phyloP scores from a whole-genome alignment of 2,797 vertebrate genomes.

The Geotrypetes seraphini region DNA sequence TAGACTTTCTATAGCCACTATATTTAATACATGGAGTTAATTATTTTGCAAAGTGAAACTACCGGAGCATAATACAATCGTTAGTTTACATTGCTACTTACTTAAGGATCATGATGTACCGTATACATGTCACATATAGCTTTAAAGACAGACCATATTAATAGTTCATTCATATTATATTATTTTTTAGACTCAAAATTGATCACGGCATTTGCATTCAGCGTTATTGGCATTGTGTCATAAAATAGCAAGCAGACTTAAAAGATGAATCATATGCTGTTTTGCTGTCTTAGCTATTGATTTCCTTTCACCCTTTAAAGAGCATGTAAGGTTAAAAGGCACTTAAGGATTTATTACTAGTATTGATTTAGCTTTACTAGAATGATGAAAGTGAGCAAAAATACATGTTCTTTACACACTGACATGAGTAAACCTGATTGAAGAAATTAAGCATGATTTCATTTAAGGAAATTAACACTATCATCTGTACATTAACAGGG shows the following conservation, averaged over 20 bases:
- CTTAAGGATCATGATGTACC: too few relatives aligned
- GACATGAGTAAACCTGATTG: conserved; percentile 19
- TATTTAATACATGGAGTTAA: too few relatives aligned
- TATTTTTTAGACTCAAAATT: conserved; percentile 25
- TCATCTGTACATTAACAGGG: too few relatives aligned
- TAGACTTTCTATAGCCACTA: too few relatives aligned
- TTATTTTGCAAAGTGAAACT: too few relatives aligned
- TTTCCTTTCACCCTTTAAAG: conserved; percentile 47
- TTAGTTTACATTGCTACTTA: too few relatives aligned
- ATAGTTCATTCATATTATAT: conserved; percentile 4
- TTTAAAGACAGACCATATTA: conserved; percentile 11
- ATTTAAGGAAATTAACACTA: conserved; percentile 5
- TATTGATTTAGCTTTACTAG: conserved; percentile 42
- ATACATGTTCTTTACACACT: conserved; percentile 26
- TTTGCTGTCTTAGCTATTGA: conserved; percentile 50
- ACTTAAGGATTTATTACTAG: conserved; percentile 50
- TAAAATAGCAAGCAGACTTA: conserved; percentile 21
- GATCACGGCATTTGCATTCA: conserved; percentile 25
- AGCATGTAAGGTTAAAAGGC: conserved; percentile 43
- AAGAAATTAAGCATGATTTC: conserved; percentile 31
- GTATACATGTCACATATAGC: too few relatives aligned
- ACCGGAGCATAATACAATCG: too few relatives aligned
- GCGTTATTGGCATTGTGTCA: conserved; percentile 32
- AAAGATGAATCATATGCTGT: conserved; percentile 39
- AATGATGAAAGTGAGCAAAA: conserved; percentile 36